Evolutionary conservation across 2,797 vertebrate species (phyloP).

Genomic region (Sebastes flavidus): DNA sequence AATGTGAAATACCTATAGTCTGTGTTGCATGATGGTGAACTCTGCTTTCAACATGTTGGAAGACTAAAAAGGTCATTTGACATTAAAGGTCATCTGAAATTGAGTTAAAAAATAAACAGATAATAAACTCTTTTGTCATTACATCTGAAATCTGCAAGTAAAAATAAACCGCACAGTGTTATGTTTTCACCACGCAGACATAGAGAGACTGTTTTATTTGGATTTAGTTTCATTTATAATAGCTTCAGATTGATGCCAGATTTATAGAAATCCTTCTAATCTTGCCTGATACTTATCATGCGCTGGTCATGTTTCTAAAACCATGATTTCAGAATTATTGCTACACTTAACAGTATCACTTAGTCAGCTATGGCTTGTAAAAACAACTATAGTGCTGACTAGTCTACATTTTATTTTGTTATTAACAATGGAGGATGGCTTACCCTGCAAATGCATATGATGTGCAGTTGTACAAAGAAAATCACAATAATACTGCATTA

Average conservation of each 20-base stretch:
- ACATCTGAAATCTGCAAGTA: slow-evolving; percentile 43
- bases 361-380: background rate
- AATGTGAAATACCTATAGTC: slow-evolving; percentile 7
- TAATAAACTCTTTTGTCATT: slow-evolving; percentile 38
- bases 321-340: slow-evolving; percentile 37
- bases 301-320: slow-evolving; percentile 62
- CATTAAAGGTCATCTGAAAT: slow-evolving; percentile 22
- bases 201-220: slow-evolving; percentile 51
- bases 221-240: slow-evolving; percentile 55
- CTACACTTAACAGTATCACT: slow-evolving; percentile 6
- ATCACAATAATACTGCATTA: background rate
- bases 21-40: slow-evolving; percentile 11
- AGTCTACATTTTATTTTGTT: background rate
- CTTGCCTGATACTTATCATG: slow-evolving; percentile 68
- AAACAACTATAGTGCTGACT: background rate
- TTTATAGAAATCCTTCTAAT: slow-evolving; percentile 75
- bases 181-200: slow-evolving; percentile 35
- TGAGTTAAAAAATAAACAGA: slow-evolving; percentile 17
- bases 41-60: slow-evolving; percentile 10
- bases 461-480: background rate
- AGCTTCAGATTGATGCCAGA: slow-evolving; percentile 61
- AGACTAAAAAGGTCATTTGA: slow-evolving; percentile 14
- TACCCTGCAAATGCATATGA: too few species aligned
- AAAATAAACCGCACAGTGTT: slow-evolving; percentile 51
- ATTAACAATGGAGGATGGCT: background rate